These are phyloP conservation scores for Brachionus koreanus DNA, from an alignment of 1,140 invertebrate species.

Conservation along the genomic window DNA sequence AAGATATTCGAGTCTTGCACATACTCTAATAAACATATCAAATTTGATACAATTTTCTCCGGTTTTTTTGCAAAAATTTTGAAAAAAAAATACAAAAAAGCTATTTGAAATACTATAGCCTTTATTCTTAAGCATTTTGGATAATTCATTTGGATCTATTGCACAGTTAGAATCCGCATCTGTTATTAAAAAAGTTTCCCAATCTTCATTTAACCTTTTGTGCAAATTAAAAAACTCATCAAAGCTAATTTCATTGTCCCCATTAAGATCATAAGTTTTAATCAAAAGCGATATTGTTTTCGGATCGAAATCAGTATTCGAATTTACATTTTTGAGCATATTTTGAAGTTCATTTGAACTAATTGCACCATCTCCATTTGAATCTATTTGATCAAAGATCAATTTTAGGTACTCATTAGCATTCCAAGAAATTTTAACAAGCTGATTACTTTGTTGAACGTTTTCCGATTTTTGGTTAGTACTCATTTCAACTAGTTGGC, in stretches of 20 bases:
- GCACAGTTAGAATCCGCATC: background rate
- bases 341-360: background rate
- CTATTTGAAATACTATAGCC: background rate
- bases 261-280: background rate
- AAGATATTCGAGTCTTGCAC: background rate
- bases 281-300: constrained; percentile 6
- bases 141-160: constrained; percentile 3
- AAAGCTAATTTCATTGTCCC: constrained; percentile 30
- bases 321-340: constrained; percentile 4
- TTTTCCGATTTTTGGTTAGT: background rate
- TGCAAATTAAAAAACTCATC: constrained; percentile 34
- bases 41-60: background rate
- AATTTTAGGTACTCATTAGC: background rate
- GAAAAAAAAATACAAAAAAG: constrained; percentile 1
- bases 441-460: background rate
- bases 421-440: background rate
- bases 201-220: constrained; percentile 30
- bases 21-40: constrained; percentile 15
- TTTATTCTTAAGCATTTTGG: background rate
- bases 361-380: constrained; percentile 4
- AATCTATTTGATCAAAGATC: constrained; percentile 31
- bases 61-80: background rate
- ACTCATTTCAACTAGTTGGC: background rate
- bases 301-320: background rate
- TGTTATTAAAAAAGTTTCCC: constrained; percentile 25